phyloP scores from a whole-genome alignment of 2,113 vertebrate genomes.

The Antechinus stuartii region DNA sequence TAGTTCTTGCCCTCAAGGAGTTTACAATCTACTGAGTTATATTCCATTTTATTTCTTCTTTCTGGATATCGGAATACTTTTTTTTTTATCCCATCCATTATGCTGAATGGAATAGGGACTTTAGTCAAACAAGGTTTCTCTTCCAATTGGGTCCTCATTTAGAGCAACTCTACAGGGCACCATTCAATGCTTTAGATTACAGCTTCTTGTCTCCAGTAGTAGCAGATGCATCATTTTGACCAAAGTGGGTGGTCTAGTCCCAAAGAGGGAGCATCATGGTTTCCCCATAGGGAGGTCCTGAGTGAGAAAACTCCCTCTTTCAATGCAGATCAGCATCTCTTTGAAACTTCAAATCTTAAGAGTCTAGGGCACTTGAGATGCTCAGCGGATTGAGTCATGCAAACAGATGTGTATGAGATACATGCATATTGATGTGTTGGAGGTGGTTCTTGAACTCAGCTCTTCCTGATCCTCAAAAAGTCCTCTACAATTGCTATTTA shows the following conservation, averaged over 20 bases:
- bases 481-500: background rate
- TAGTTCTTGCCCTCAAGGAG: background rate
- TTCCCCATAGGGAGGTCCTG: background rate
- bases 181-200: background rate
- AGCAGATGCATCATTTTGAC: background rate
- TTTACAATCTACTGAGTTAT: background rate
- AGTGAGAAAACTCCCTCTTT: background rate
- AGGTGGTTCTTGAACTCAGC: no score
- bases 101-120: background rate
- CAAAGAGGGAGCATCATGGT: background rate
- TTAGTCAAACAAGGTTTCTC: background rate
- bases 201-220: background rate
- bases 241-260: background rate
- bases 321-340: background rate
- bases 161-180: background rate
- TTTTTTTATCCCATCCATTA: no score
- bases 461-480: background rate
- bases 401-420: no score
- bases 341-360: background rate
- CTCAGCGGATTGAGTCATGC: background rate
- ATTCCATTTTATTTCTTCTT: background rate
- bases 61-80: background rate
- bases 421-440: background rate
- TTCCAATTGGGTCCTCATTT: background rate
- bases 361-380: background rate